Evolutionary conservation across 2,113 vertebrate species (phyloP).

Genomic region (Polypterus bichir): DNA sequence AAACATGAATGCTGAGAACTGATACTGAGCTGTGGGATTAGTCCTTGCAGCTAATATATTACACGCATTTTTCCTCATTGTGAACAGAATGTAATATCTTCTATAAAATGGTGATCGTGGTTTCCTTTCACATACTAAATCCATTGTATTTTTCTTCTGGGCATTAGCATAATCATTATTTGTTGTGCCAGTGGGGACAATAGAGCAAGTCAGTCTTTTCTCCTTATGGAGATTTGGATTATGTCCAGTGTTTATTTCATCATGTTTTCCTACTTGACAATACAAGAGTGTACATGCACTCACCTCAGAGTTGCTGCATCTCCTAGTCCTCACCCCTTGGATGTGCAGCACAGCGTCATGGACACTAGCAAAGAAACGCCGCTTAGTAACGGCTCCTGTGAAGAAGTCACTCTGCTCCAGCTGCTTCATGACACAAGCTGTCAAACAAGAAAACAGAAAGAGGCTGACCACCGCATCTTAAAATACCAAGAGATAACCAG

Average conservation of each 20-base stretch:
- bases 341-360: constrained; percentile 60
- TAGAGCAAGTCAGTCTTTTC: background rate
- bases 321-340: constrained; percentile 15
- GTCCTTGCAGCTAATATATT: too few relatives aligned
- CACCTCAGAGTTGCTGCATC: too few relatives aligned
- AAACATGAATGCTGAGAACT: too few relatives aligned
- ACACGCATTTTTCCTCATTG: too few relatives aligned
- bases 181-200: too few relatives aligned
- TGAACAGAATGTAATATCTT: too few relatives aligned
- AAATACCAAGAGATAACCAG: background rate
- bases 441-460: constrained; percentile 3
- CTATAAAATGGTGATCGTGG: too few relatives aligned
- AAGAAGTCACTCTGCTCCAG: constrained; percentile 73
- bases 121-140: too few relatives aligned
- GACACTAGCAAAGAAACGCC: constrained; percentile 63
- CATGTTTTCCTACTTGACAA: constrained; percentile 20
- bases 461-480: fast-evolving
- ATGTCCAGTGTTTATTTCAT: constrained; percentile 22
- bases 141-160: too few relatives aligned
- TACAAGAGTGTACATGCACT: constrained; percentile 5
- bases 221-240: background rate
- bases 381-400: constrained; percentile 61
- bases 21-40: too few relatives aligned
- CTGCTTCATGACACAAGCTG: constrained; percentile 56
- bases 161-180: too few relatives aligned